Percentiles rank a stretch among this genome's conserved stretches.
These are phyloP conservation scores for Corythornis cristatus DNA, from an alignment of 2,113 vertebrate genomes.

Conservation along the genomic window DNA sequence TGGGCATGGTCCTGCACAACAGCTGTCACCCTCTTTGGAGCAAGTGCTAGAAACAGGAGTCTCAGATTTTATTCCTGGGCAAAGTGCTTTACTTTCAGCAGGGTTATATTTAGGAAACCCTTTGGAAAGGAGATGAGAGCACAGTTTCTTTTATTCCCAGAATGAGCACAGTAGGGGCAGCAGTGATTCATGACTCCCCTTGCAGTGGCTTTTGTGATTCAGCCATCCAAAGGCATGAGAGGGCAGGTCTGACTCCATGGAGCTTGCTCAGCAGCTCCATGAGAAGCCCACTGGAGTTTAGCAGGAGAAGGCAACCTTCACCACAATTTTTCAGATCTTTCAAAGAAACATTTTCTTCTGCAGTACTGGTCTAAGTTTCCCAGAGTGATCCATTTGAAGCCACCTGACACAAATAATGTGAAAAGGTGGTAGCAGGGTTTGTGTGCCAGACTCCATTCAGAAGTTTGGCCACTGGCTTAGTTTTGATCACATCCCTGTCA, in stretches of 20 bases:
- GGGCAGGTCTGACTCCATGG: background rate
- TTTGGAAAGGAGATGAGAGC: background rate
- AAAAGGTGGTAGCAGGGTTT: background rate
- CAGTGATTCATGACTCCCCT: background rate
- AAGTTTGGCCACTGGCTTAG: background rate
- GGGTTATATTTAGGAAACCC: background rate
- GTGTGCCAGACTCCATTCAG: too few species aligned
- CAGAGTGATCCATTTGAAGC: background rate
- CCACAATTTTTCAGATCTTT: background rate
- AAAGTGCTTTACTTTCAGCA: rapidly evolving
- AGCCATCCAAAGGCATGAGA: background rate
- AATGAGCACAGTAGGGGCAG: background rate
- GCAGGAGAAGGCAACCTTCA: background rate
- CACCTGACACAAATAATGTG: background rate
- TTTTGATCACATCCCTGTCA: background rate
- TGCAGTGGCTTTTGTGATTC: background rate
- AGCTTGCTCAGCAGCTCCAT: rapidly evolving
- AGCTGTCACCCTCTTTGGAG: background rate
- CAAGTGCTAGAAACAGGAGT: background rate
- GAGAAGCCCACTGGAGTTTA: background rate
- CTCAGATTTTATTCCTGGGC: background rate
- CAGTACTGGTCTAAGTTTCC: background rate
- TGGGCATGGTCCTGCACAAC: background rate
- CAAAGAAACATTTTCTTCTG: background rate
- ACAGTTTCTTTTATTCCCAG: background rate